These are phyloP conservation scores for Carlito syrichta DNA, from an alignment of 2,113 vertebrate genomes.

Conservation along the genomic window DNA sequence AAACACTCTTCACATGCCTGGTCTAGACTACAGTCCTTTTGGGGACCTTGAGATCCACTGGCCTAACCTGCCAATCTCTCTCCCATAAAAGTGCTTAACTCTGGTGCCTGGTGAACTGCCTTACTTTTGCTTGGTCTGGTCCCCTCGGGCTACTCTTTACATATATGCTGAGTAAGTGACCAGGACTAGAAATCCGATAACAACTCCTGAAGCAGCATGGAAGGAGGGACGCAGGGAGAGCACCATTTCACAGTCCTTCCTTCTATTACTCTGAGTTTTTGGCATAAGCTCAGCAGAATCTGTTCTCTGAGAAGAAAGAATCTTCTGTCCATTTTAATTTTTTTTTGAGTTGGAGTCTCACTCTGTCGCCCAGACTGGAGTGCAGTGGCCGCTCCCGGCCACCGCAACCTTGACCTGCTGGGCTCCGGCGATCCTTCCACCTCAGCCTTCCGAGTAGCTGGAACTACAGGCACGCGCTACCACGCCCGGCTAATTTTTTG, in stretches of 20 bases:
- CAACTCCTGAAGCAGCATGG: not conserved
- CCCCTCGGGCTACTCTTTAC: not conserved
- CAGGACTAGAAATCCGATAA: not conserved
- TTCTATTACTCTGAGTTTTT: not conserved
- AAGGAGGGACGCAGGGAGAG: accelerated
- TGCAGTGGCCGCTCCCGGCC: no score
- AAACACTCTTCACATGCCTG: not conserved
- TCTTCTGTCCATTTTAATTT: not conserved
- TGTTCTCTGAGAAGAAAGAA: not conserved
- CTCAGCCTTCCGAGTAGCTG: no score
- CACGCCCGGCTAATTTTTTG: no score
- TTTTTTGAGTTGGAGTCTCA: not conserved
- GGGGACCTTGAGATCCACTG: not conserved
- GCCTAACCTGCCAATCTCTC: not conserved
- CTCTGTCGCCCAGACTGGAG: no score
- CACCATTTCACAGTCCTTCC: not conserved
- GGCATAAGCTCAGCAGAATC: not conserved
- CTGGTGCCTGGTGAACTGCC: not conserved
- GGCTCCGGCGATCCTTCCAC: no score
- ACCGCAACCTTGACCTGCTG: no score
- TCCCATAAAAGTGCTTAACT: not conserved
- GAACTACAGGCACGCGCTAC: no score
- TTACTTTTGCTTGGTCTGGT: not conserved
- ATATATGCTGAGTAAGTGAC: not conserved
- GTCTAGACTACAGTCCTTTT: not conserved